Conservation (phyloP, 2,797 vertebrate species). For the Staurois parvus region DNA sequence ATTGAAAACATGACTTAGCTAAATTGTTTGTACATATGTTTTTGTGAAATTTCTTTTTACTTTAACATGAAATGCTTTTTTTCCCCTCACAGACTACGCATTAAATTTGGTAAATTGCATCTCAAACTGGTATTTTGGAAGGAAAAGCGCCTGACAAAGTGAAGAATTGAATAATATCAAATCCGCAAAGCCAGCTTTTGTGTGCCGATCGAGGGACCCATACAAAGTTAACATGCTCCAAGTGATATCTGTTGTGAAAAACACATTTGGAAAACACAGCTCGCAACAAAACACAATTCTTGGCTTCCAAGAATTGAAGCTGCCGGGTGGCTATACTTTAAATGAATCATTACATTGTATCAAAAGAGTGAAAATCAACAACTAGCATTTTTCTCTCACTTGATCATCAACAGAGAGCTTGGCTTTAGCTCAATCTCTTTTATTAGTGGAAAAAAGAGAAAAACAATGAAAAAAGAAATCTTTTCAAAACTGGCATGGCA, state of each 20-base stretch:
- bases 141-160: conserved; percentile 3
- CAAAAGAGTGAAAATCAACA: conserved; percentile 71
- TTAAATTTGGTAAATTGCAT: conserved; percentile 32
- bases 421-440: conserved; percentile 69
- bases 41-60: conserved; percentile 15
- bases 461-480: conserved; percentile 74
- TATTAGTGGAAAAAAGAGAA: conserved; percentile 72
- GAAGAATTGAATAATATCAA: conserved; percentile 49
- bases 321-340: conserved; percentile 63
- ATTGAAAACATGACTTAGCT: conserved; percentile 19
- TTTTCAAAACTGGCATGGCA: conserved; percentile 71
- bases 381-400: conserved; percentile 65
- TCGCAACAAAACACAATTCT: conserved; percentile 67
- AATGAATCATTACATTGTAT: conserved; percentile 72
- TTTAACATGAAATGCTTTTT: conserved; percentile 3
- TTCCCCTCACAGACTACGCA: conserved; percentile 11
- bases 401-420: conserved; percentile 69
- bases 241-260: conserved; percentile 65
- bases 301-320: conserved; percentile 64
- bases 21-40: conserved; percentile 26
- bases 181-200: conserved; percentile 51
- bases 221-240: conserved; percentile 61
- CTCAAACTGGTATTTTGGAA: conserved; percentile 31
- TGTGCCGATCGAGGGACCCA: conserved; percentile 24
- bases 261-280: conserved; percentile 64